Evolutionary conservation across 2,888 invertebrate genomes (phyloP).

Genomic region (Omphaloscelis lunosa): DNA sequence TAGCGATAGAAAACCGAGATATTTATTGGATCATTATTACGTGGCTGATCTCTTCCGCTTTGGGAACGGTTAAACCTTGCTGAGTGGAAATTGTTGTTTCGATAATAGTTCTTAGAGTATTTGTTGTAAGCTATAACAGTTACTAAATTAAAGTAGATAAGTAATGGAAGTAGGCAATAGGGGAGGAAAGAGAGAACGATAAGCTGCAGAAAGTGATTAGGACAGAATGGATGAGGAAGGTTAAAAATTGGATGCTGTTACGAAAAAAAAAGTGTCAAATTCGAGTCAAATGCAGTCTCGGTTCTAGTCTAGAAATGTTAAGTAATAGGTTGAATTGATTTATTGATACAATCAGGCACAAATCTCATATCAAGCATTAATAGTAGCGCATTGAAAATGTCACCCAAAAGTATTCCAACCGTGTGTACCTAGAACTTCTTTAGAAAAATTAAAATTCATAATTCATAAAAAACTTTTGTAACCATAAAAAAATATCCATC

Average conservation of each 20-base stretch:
- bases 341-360: background rate
- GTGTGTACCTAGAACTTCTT: no score
- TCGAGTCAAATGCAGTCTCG: no score
- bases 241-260: background rate
- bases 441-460: no score
- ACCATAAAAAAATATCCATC: background rate
- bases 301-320: no score
- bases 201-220: background rate
- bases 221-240: background rate
- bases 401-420: no score
- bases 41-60: slow-evolving; percentile 39
- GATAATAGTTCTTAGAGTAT: background rate
- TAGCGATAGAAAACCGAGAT: slow-evolving; percentile 61
- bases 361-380: background rate
- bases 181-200: background rate
- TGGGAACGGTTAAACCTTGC: slow-evolving; percentile 1
- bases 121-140: background rate
- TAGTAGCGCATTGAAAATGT: no score
- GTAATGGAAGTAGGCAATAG: background rate
- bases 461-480: slow-evolving; percentile 4
- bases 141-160: background rate
- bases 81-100: background rate
- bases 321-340: background rate
- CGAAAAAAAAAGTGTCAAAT: background rate
- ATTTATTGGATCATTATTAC: slow-evolving; percentile 61